Evolutionary conservation across 92 coral and sea anemone species (phyloP).

Genomic region (Zoanthus gigantus): DNA sequence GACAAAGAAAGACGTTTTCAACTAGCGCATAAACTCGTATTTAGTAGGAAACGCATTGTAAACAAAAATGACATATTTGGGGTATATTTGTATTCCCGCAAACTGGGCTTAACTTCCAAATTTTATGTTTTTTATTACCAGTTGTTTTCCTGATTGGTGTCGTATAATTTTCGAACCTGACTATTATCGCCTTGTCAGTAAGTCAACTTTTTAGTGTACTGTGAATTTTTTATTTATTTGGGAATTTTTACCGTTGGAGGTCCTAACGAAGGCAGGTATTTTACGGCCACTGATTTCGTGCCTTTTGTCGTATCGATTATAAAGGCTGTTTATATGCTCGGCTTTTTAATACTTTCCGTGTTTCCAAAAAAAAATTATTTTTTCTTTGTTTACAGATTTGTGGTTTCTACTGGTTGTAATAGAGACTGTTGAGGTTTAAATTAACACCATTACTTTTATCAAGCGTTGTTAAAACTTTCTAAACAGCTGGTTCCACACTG

Average conservation of each 20-base stretch:
- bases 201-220: neutral
- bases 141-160: neutral
- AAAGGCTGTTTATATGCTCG: neutral
- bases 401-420: too few relatives aligned
- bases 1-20: slow-evolving; percentile 35
- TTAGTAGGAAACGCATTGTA: slow-evolving; percentile 34
- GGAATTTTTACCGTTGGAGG: neutral
- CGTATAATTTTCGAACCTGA: neutral
- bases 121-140: neutral
- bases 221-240: neutral
- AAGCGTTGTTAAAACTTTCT: neutral
- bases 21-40: slow-evolving; percentile 33
- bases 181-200: neutral
- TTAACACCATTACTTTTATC: neutral
- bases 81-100: slow-evolving; percentile 15
- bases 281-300: too few relatives aligned
- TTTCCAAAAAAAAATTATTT: too few relatives aligned
- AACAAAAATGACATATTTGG: slow-evolving; percentile 13
- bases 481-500: neutral
- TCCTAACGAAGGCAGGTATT: neutral
- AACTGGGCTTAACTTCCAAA: neutral
- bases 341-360: neutral
- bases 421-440: too few relatives aligned
- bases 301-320: neutral
- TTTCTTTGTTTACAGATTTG: too few relatives aligned